These are phyloP conservation scores for Cryptus viduatorius DNA, from an alignment of 2,888 invertebrate genomes.

Conservation along the genomic window DNA sequence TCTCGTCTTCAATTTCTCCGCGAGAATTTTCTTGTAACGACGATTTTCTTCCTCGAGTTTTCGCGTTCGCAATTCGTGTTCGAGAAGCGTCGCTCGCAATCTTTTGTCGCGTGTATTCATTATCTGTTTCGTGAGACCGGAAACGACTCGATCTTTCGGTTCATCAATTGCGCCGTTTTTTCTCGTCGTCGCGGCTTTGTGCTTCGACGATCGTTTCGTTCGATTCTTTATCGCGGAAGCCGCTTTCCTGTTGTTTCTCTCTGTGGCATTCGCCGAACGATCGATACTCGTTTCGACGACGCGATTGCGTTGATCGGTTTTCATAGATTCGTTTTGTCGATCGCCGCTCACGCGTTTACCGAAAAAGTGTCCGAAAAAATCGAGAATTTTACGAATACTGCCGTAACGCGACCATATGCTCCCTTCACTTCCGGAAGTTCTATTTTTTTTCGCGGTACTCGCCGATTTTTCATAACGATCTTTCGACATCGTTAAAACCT, in stretches of 20 bases:
- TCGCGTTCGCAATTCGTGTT: conserved; percentile 63
- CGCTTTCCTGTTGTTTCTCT: background rate
- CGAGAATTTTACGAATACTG: conserved; percentile 45
- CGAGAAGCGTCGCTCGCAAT: conserved; percentile 68
- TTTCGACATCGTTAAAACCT: background rate
- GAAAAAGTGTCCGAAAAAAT: conserved; percentile 64
- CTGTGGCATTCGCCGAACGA: background rate
- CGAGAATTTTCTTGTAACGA: conserved; percentile 38
- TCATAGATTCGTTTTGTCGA: conserved; percentile 16
- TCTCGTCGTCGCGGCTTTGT: conserved; percentile 3
- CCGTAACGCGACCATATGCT: conserved; percentile 51
- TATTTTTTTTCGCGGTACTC: conserved; percentile 7
- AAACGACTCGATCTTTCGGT: conserved; percentile 3
- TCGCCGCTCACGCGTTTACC: conserved; percentile 18
- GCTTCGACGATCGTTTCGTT: conserved; percentile 23
- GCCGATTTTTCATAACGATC: conserved; percentile 41
- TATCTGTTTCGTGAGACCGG: conserved; percentile 24
- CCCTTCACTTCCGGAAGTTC: conserved; percentile 17
- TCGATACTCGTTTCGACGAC: background rate
- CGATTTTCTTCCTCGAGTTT: conserved; percentile 62
- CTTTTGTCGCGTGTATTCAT: conserved; percentile 67
- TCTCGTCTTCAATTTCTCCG: conserved; percentile 58
- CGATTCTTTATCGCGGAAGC: conserved; percentile 15
- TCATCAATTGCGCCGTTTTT: background rate
- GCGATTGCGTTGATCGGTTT: background rate